These are phyloP conservation scores for Drosophila teissieri DNA, from an alignment of 1,140 invertebrate genomes.

Conservation along the genomic window DNA sequence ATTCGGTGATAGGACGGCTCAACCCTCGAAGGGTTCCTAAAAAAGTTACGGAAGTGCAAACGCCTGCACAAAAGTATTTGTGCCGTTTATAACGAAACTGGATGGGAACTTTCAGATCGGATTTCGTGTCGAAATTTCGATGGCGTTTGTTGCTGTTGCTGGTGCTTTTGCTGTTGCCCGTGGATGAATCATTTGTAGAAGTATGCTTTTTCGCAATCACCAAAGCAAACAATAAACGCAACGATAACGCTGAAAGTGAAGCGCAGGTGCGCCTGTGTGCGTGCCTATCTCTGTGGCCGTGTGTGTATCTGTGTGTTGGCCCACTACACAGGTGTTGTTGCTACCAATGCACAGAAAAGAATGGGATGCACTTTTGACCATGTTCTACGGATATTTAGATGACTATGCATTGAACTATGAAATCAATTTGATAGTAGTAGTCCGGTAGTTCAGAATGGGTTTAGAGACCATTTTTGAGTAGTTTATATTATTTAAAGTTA, in stretches of 20 bases:
- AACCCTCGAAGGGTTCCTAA: conserved; percentile 48
- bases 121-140: conserved; percentile 54
- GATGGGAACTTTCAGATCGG: conserved; percentile 67
- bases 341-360: conserved; percentile 26
- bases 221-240: conserved; percentile 72
- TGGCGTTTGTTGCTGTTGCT: conserved; percentile 22
- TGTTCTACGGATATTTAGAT: neutral
- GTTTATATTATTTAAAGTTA: neutral
- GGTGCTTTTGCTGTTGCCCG: conserved; percentile 24
- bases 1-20: conserved; percentile 33
- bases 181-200: conserved; percentile 33
- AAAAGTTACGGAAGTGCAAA: conserved; percentile 68
- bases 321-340: conserved; percentile 41
- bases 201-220: conserved; percentile 68
- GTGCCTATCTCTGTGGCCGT: conserved; percentile 4
- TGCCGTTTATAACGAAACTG: conserved; percentile 19
- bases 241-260: conserved; percentile 80
- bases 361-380: neutral
- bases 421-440: no score
- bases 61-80: conserved; percentile 58
- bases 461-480: neutral
- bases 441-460: no score
- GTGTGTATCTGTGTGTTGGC: conserved; percentile 47
- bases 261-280: conserved; percentile 58
- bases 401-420: no score